Base-by-base conservation (phyloP, 2,797 vertebrate species). In the Syngnathus acus region DNA sequence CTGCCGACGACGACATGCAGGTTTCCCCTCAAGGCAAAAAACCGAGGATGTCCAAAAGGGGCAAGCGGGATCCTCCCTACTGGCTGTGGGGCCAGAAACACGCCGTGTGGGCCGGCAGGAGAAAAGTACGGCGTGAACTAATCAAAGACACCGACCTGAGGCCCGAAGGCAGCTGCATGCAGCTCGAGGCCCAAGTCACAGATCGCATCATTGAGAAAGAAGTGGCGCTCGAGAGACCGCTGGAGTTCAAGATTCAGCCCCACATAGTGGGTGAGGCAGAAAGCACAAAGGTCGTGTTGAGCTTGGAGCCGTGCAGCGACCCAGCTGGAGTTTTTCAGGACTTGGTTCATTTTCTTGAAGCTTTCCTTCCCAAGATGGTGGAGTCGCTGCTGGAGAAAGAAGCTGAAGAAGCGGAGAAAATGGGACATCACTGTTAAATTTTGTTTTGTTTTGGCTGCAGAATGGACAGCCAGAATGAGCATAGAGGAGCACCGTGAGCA, bases 311-410 rank as follows among this genome's bases (percentile, higher is more conserved):
- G 0, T 69, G 81, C 19, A 73, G 68, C 0, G 89, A 91, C 51
- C 26, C 72, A 0, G 40, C 78, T 0, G 89, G 88, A 47, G 72
- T 89, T 16, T 95, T 95, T 65, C 87, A 89, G 0, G 92, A 93
- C 73, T 94, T 95, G 66, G 93, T 92, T 78, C 95, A 94, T 64
- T 98, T 97, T 62, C 72, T 98, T 54, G 91, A 93, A 70, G 82
- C 66, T 6, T 97, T 96, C 62, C 57, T 98, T 54, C 94, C 94
- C 0, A 90, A 88, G 21, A 88, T 92, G 83, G 86, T 90, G 0
- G 88, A 90, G 58, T 89, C 82, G 0, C 2, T 86, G 23, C 57
- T 93, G 1, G 74, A 82, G 61, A 86, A 77, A 37, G 68, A 70
- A 32, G 68, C 48, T 32, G 32, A 26, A 42, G 6, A 8, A 7